Base-by-base conservation (phyloP, 92 coral and sea anemone genomes). In the Paramuricea clavata region DNA sequence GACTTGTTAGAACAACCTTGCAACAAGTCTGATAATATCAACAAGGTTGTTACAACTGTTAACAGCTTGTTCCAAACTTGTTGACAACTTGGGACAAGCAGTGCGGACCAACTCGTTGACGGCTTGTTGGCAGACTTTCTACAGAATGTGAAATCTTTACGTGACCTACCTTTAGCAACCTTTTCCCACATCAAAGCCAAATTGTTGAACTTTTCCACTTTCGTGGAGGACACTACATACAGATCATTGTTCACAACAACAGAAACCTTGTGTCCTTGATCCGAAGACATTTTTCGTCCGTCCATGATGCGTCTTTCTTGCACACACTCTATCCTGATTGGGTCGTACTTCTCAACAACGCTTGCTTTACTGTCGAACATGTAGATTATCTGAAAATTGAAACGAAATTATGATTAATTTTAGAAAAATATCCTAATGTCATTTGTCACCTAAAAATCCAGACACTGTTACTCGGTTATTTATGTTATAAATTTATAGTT, bases 161-260 rank as follows among this genome's bases (percentile, higher is more conserved):
- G 56, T 30, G 21, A 31, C 92, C 13, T 16, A 94, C 98, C 98
- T 89, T 89, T 90, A 12, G 90, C 93, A 11, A 90, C 83, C 30
- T 86, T 86, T 5, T 79, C 76, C 98, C 98, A 95, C 32, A 89
- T 70, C 47, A 91, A 79, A 32, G 81, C 86, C 69, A 92, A 73
- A 1, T 87, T 89, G 36, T 89, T 90, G 67, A 90, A 95, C 81
- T 87, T 95, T 81, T 92, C 94, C 57, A 95, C 95, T 77, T 90
- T 82, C 27, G 39, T 21, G 33, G 78, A 86, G 21, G 92, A 92
- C 49, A 95, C 91, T 8, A 89, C 67, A 83, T 89, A 91, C 26
- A 95, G 69, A 43, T 89, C 89, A n/a, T 91, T 74, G 22, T 92
- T 93, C 7, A 95, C 92, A 62, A 87, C 95, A 34, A 93, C 92